Base-by-base conservation (phyloP, 2,113 vertebrate genomes). In the Callopanchax toddi region DNA sequence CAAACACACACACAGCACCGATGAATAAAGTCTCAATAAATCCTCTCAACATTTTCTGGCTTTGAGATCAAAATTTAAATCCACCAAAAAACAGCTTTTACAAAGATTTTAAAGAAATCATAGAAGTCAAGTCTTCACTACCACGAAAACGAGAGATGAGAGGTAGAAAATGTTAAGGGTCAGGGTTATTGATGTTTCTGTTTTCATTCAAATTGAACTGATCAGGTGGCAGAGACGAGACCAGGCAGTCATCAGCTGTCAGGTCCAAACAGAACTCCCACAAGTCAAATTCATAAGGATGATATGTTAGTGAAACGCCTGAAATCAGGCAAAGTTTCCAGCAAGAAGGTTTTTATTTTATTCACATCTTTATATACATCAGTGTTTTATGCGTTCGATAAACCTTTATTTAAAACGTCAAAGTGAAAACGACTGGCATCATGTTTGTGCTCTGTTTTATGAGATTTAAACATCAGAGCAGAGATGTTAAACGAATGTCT, bases 11-110 rank as follows among this genome's bases (percentile, higher is more conserved):
- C 32, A 10, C 26, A 57, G 64, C 36, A 65, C n/a, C 57, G 32
- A 53, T 40, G n/a, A 45, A 18, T 78, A 56, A 60, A 60, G 69
- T 85, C 61, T 72, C 62, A 68, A 50, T 59, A 69, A 80, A 72
- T 60, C 56, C 59, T 6, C 6, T 42, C 37, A 56, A 45, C 44
- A 9, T 48, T 25, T 48, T 58, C 46, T 54, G 57, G 11, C 22
- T 13, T 17, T 0, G n/a, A n/a, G n/a, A n/a, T n/a, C n/a, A n/a
- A n/a, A n/a, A 58, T 58, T 62, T 25, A 52, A 50, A 58, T 4
- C 25, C 43, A 22, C 43, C 17, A 18, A 32, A 32, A 32, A 32
- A 32, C 36, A 45, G 32, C 60, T 17, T 36, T 22, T n/a, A n/a
- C n/a, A n/a, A n/a, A n/a, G n/a, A n/a, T n/a, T n/a, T n/a, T n/a